Evolutionary conservation across 2,888 invertebrate genomes (phyloP).

Genomic region (Erebia aethiops): DNA sequence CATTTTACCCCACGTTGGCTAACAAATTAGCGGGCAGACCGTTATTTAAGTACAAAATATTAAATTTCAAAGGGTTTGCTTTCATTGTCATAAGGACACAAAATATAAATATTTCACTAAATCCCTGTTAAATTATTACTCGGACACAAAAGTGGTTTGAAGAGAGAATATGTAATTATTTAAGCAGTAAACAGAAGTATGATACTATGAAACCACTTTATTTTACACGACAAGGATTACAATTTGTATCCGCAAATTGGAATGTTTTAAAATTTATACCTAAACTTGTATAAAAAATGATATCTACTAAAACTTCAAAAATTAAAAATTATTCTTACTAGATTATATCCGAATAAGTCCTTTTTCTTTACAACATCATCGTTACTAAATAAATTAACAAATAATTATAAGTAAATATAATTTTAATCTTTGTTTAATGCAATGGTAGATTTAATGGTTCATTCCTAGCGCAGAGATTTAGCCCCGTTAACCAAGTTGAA

Average conservation of each 20-base stretch:
- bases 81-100: neutral
- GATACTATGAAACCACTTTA: no score
- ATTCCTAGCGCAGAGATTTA: conserved; percentile 27
- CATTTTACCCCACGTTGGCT: conserved; percentile 18
- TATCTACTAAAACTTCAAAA: no score
- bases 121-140: neutral
- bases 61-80: conserved; percentile 14
- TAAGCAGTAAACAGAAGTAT: neutral
- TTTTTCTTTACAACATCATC: no score
- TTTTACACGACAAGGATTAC: no score
- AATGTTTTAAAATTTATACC: no score
- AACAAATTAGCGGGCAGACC: conserved; percentile 18
- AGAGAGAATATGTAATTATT: neutral
- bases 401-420: no score
- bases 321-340: no score
- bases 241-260: no score
- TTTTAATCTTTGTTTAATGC: conserved; percentile 14
- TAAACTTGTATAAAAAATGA: no score
- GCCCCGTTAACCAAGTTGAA: conserved; percentile 22
- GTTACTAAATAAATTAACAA: no score
- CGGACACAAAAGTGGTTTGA: neutral
- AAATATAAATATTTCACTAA: conserved; percentile 2
- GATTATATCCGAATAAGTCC: no score
- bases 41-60: conserved; percentile 18
- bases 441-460: no score